These are phyloP conservation scores for Clitarchus hookeri DNA, from an alignment of 2,888 invertebrate species.

Conservation along the genomic window DNA sequence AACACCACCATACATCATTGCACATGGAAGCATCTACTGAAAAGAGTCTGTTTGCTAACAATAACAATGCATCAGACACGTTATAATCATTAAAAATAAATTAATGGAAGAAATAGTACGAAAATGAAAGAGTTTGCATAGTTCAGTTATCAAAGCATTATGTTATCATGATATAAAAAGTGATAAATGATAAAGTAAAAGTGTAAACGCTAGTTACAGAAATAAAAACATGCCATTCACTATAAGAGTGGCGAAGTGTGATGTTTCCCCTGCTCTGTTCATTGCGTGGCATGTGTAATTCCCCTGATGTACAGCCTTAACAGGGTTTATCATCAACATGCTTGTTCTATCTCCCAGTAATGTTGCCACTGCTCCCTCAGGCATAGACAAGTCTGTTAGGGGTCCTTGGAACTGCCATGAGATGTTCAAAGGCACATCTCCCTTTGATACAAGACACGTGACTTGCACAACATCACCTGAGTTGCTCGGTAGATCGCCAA, in stretches of 20 bases:
- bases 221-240: constrained; percentile 64
- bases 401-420: constrained; percentile 63
- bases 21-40: neutral
- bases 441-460: constrained; percentile 64
- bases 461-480: constrained; percentile 59
- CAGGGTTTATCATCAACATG: constrained; percentile 69
- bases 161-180: neutral
- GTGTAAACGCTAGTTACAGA: neutral
- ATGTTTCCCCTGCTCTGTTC: constrained; percentile 66
- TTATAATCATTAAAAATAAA: neutral
- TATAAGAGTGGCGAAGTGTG: constrained; percentile 64
- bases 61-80: neutral
- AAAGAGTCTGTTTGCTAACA: neutral
- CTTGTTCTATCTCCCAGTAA: constrained; percentile 65
- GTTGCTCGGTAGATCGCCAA: constrained; percentile 64
- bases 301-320: constrained; percentile 67
- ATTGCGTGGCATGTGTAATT: constrained; percentile 69
- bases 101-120: too few species aligned
- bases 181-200: neutral
- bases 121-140: too few species aligned
- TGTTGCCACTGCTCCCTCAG: constrained; percentile 53
- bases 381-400: constrained; percentile 51
- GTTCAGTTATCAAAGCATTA: neutral
- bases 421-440: constrained; percentile 73
- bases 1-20: neutral